phyloP scores from a whole-genome alignment of 2,113 vertebrate species.

The Reinhardtius hippoglossoides region DNA sequence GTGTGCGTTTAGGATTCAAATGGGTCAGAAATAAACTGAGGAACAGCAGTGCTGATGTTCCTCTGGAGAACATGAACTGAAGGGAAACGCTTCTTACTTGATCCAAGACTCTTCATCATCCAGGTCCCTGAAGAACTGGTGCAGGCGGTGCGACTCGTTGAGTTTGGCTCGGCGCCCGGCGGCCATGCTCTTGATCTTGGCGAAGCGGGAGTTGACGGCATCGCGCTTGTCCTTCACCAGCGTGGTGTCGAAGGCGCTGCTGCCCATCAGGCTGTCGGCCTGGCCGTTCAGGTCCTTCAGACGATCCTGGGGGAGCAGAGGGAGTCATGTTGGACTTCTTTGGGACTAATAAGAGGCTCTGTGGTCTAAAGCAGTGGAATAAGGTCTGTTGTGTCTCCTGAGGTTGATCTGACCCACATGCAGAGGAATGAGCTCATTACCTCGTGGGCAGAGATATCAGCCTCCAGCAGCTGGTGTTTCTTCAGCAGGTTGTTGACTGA shows the following conservation, averaged over 20 bases:
- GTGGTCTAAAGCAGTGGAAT: background rate
- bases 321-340: too few relatives aligned
- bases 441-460: conserved; percentile 98
- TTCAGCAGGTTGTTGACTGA: conserved; percentile 98
- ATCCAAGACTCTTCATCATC: conserved; percentile 99
- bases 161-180: conserved; percentile 88
- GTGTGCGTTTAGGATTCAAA: background rate
- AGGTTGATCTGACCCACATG: conserved; percentile 1
- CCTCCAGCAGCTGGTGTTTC: conserved; percentile 97
- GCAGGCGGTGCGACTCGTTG: conserved; percentile 96
- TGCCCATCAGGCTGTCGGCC: conserved; percentile 96
- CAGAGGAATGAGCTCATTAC: conserved; percentile 68
- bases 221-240: conserved; percentile 96
- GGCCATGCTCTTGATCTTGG: conserved; percentile 94
- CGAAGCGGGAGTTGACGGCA: conserved; percentile 91
- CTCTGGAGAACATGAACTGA: too few relatives aligned
- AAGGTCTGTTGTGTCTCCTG: too few relatives aligned
- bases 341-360: too few relatives aligned
- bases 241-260: conserved; percentile 95
- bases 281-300: conserved; percentile 98
- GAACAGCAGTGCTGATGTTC: too few relatives aligned
- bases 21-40: background rate
- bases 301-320: conserved; percentile 85
- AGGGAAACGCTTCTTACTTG: conserved; percentile 84
- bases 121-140: conserved; percentile 99